Base-by-base conservation (phyloP, 2,888 invertebrate species). In the Parapristionchus giblindavisi region DNA sequence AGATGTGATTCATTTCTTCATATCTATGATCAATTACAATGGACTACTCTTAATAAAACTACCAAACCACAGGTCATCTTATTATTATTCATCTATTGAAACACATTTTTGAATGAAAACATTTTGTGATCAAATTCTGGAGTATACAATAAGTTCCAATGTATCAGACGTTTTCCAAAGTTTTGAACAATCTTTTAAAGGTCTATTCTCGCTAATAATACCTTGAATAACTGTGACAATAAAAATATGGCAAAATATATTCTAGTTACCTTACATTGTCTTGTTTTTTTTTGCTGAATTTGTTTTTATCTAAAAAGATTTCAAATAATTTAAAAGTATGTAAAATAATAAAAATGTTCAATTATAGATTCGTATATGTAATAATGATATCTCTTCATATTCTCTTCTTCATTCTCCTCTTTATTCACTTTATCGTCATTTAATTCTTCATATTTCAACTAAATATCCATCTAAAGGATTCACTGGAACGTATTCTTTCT, bases 1-100 rank as follows among this genome's bases (percentile, higher is more conserved):
- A 65, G 63, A 65, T 65, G 63, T 32, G 63, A 65, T 8, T 65
- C 63, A 0, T 65, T 65, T 32, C 63, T 65, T 27, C 63, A 65
- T 32, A 43, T 65, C 11, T 65, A 65, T 32, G 63, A 65, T 29
- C 43, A 65, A 29, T 24, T 65, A 43, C 43, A 65, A 27, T 29
- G 43, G 27, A 43, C 63, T 4, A 65, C 40, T 43, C 29, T 65
- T 14, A 65, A 43, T 11, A 43, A 65, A 32, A 43, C 11, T 27
- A 65, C 63, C 1, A 43, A 21, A 27, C 43, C 63, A 24, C 27
- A 40, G 43, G 63, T 65, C 1, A n/a, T n/a, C n/a, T n/a, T n/a
- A n/a, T n/a, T n/a, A n/a, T n/a, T n/a, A n/a, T n/a, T n/a, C n/a
- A n/a, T n/a, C n/a, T n/a, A n/a, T n/a, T n/a, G n/a, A n/a, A n/a